phyloP scores from a whole-genome alignment of 2,113 vertebrate genomes.

The Poeciliopsis occidentalis region DNA sequence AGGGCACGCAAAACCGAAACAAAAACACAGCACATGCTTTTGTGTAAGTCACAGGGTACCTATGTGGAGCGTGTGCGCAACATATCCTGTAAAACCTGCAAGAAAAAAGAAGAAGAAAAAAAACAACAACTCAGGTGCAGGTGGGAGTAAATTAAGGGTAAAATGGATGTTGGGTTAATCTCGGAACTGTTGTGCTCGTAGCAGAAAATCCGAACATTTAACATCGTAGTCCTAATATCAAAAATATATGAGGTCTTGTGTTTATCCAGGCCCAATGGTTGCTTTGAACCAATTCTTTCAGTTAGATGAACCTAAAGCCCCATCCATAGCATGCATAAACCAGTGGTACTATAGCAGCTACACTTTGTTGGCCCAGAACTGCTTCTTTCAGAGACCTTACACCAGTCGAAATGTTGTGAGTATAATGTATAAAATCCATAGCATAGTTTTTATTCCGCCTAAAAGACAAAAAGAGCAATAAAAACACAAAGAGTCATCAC shows the following conservation, averaged over 20 bases:
- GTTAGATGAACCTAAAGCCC: not conserved
- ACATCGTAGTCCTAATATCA: not conserved
- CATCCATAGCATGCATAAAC: not conserved
- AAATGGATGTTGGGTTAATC: not conserved
- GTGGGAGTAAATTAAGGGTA: no score
- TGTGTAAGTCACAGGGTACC: slow-evolving; percentile 10
- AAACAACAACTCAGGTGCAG: not conserved
- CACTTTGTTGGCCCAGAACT: not conserved
- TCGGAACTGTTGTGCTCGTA: not conserved
- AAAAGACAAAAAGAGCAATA: not conserved
- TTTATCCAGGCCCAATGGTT: not conserved
- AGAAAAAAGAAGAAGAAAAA: not conserved
- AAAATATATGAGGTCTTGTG: not conserved
- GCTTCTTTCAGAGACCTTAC: not conserved
- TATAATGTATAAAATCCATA: not conserved
- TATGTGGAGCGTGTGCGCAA: not conserved
- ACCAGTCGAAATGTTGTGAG: not conserved
- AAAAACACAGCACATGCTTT: slow-evolving; percentile 25
- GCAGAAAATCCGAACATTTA: not conserved
- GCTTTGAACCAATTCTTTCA: not conserved
- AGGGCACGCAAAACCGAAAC: slow-evolving; percentile 59
- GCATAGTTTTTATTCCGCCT: not conserved
- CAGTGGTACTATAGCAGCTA: not conserved
- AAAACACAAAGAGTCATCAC: not conserved
- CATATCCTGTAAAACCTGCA: not conserved